phyloP scores from a whole-genome alignment of 1,140 invertebrate genomes.

The Brachionus angularis region DNA sequence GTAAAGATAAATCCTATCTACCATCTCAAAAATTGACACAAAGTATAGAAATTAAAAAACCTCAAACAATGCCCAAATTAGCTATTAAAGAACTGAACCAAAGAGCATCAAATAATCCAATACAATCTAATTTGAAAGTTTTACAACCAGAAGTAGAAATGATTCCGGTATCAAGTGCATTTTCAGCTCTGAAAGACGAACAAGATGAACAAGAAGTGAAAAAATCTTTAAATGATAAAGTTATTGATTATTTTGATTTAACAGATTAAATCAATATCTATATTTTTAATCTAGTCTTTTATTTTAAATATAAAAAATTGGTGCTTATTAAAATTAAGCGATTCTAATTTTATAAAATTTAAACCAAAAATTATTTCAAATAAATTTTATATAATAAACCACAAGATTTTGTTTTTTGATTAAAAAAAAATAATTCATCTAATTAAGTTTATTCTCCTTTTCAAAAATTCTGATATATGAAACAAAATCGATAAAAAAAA shows the following conservation, averaged over 20 bases:
- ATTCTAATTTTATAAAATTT: no score
- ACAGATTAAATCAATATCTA: no score
- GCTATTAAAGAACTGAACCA: conserved; percentile 39
- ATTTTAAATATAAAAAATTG: no score
- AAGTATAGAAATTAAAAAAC: not conserved
- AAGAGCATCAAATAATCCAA: not conserved
- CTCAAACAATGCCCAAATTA: conserved; percentile 23
- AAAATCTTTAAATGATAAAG: not conserved
- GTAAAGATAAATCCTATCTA: conserved; percentile 23
- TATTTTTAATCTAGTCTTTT: no score
- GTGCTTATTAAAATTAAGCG: no score
- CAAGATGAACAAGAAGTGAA: not conserved
- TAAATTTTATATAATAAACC: no score
- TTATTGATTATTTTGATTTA: conserved; percentile 30
- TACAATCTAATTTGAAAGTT: conserved; percentile 10
- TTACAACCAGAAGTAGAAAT: not conserved
- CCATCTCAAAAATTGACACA: conserved; percentile 9
- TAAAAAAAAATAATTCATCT: no score
- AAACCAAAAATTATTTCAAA: no score
- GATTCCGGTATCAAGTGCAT: not conserved
- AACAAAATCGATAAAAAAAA: no score
- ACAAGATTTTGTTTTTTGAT: no score
- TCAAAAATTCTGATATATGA: no score
- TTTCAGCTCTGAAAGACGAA: conserved; percentile 3
- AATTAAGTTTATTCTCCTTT: no score